Evolutionary conservation across 2,888 invertebrate species (phyloP).

Genomic region (Dimorphilus gyrociliatus): DNA sequence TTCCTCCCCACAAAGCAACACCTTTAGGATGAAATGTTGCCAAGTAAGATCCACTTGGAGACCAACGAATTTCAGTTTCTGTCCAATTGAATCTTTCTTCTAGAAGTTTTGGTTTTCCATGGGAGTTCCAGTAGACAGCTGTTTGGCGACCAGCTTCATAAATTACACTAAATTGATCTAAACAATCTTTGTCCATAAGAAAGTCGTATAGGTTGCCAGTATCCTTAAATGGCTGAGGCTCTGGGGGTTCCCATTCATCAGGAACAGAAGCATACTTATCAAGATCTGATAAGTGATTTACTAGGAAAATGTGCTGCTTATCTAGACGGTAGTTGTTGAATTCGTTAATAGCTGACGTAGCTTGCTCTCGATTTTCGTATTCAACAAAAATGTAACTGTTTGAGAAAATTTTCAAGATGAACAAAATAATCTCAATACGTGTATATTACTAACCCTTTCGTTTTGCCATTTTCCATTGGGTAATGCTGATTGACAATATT

Average conservation of each 20-base stretch:
- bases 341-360: constrained; percentile 69
- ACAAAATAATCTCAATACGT: neutral
- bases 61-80: constrained; percentile 90
- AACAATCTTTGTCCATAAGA: constrained; percentile 79
- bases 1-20: constrained; percentile 92
- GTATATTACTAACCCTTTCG: constrained; percentile 51
- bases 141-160: constrained; percentile 61
- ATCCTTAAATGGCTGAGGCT: constrained; percentile 70
- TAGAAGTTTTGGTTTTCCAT: constrained; percentile 57
- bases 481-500: constrained; percentile 72
- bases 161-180: constrained; percentile 83
- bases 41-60: constrained; percentile 85
- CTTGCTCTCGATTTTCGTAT: constrained; percentile 63
- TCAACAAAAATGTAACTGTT: constrained; percentile 70
- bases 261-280: constrained; percentile 78
- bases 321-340: constrained; percentile 86
- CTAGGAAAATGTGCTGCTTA: constrained; percentile 79
- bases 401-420: constrained; percentile 5
- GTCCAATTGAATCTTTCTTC: constrained; percentile 77
- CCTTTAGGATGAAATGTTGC: constrained; percentile 90
- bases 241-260: constrained; percentile 80
- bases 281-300: constrained; percentile 86
- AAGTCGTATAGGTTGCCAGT: constrained; percentile 78
- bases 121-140: constrained; percentile 74
- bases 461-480: constrained; percentile 62